Conservation (phyloP, 2,888 invertebrate species). For the Tipula vernalis region DNA sequence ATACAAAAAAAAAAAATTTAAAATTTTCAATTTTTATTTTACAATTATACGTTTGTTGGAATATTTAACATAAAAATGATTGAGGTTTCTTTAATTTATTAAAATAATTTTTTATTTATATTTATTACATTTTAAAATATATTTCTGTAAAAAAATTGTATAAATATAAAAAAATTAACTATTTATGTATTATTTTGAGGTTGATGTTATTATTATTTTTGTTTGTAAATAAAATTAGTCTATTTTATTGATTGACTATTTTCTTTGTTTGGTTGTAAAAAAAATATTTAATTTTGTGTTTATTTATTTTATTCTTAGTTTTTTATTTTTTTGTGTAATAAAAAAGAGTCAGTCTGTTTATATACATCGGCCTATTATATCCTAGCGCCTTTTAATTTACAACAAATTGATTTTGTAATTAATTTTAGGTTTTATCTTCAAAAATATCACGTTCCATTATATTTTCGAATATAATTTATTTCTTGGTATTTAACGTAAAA, state of each 20-base stretch:
- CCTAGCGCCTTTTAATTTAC: neutral
- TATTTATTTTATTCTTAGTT: neutral
- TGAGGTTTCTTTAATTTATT: neutral
- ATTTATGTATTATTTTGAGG: neutral
- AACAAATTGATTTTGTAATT: neutral
- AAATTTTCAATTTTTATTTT: neutral
- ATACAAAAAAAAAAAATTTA: neutral
- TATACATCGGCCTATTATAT: neutral
- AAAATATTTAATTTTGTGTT: neutral
- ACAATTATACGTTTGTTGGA: neutral
- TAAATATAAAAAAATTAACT: neutral
- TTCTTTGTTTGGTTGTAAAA: conserved; percentile 4
- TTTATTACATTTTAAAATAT: neutral
- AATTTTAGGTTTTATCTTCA: neutral
- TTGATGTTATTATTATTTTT: neutral
- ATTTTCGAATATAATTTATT: neutral
- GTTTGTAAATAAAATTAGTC: neutral
- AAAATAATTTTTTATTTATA: neutral
- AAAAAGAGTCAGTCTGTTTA: neutral
- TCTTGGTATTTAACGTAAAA: neutral
- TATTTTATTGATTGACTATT: neutral
- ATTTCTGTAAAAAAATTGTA: neutral
- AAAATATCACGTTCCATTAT: neutral
- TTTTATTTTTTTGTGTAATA: neutral
- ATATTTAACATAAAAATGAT: neutral